phyloP scores from a whole-genome alignment of 2,888 invertebrate genomes.

The Drosophila kuntzei region DNA sequence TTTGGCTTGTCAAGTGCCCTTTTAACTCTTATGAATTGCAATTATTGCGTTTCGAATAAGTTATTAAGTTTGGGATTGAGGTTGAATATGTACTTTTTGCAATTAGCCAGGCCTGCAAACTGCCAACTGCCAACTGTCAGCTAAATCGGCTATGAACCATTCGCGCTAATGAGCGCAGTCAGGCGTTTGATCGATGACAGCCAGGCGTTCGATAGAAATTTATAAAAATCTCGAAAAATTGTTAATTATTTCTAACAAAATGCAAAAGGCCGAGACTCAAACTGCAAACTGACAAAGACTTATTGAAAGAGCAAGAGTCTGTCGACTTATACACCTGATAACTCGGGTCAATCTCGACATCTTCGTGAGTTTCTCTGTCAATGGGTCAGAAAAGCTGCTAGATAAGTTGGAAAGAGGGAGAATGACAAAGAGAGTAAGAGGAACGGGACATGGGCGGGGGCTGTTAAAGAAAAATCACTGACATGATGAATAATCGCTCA shows the following conservation, averaged over 20 bases:
- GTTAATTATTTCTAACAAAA: slow-evolving; percentile 36
- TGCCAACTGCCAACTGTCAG: slow-evolving; percentile 14
- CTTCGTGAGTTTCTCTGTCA: slow-evolving; percentile 80
- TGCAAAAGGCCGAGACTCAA: slow-evolving; percentile 10
- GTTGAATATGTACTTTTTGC: slow-evolving; percentile 7
- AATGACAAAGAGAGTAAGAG: background rate
- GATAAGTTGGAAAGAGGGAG: slow-evolving; percentile 10
- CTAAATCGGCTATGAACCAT: slow-evolving; percentile 39
- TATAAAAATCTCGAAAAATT: slow-evolving; percentile 25
- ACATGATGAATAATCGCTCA: slow-evolving; percentile 80
- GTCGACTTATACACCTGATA: slow-evolving; percentile 37
- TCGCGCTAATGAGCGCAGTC: slow-evolving; percentile 40
- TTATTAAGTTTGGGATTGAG: slow-evolving; percentile 10
- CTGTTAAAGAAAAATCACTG: slow-evolving; percentile 71
- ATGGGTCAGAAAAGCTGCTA: slow-evolving; percentile 61
- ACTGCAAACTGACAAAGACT: background rate
- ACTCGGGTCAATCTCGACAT: slow-evolving; percentile 48
- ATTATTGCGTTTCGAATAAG: slow-evolving; percentile 21
- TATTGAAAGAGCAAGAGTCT: slow-evolving; percentile 6
- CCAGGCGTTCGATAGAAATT: slow-evolving; percentile 25
- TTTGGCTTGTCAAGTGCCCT: slow-evolving; percentile 64
- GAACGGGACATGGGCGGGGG: slow-evolving; percentile 9
- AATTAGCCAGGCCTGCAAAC: slow-evolving; percentile 34
- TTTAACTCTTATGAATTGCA: slow-evolving; percentile 18
- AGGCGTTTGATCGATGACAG: slow-evolving; percentile 51